These are phyloP conservation scores for Zhengitettix transpicula DNA, from an alignment of 2,888 invertebrate genomes.

Conservation along the genomic window DNA sequence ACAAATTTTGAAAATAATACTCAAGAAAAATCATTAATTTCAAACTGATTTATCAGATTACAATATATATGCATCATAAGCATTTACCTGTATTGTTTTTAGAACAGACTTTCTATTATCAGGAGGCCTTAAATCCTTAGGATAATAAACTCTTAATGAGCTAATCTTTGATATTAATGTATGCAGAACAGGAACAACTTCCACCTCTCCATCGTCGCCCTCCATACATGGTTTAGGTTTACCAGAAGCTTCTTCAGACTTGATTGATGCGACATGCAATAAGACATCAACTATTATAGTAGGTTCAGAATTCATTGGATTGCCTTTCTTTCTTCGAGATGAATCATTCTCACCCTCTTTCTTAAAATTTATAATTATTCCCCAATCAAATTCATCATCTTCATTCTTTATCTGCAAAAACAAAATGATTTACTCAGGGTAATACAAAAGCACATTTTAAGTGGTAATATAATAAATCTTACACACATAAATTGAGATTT, in stretches of 20 bases:
- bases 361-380: conserved; percentile 83
- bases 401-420: conserved; percentile 55
- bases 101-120: conserved; percentile 75
- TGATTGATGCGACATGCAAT: conserved; percentile 53
- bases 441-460: no score
- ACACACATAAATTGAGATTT: no score
- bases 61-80: background rate
- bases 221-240: conserved; percentile 45
- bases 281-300: conserved; percentile 69
- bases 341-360: conserved; percentile 26
- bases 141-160: conserved; percentile 77
- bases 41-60: background rate
- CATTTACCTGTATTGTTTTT: conserved; percentile 43
- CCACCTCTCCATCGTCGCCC: conserved; percentile 62
- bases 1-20: no score
- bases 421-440: conserved; percentile 1
- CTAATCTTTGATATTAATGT: conserved; percentile 72
- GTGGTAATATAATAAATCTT: no score
- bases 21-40: no score
- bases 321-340: conserved; percentile 13
- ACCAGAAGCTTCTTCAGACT: conserved; percentile 21
- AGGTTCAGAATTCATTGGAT: conserved; percentile 21
- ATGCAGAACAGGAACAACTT: conserved; percentile 75
- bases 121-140: conserved; percentile 69
- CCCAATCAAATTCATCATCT: conserved; percentile 88